Conservation (phyloP, 1,140 invertebrate genomes). For the Sycophila sp. region DNA sequence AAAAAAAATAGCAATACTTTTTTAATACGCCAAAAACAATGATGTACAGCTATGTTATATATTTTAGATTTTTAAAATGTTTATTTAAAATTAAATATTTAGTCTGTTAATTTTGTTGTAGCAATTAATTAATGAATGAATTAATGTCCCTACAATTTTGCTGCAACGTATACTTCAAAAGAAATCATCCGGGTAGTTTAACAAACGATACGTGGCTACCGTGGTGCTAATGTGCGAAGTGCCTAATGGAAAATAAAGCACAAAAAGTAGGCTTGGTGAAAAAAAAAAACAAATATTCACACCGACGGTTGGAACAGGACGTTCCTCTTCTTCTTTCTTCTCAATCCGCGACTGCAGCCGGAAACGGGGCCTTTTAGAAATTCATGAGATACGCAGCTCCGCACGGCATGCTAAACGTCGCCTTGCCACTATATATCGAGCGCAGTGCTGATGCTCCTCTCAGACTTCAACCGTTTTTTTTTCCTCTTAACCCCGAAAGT, state of each 20-base stretch:
- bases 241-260: constrained; percentile 10
- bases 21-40: neutral
- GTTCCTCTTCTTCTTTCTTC: constrained; percentile 9
- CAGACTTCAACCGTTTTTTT: neutral
- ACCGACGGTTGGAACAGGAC: constrained; percentile 18
- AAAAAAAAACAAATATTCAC: constrained; percentile 5
- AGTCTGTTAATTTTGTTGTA: too few relatives aligned
- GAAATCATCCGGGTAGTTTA: neutral
- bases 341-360: constrained; percentile 34
- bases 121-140: too few relatives aligned
- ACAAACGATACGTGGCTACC: too few relatives aligned
- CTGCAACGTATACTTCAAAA: too few relatives aligned
- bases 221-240: neutral
- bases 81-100: too few relatives aligned
- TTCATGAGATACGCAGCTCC: constrained; percentile 35
- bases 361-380: constrained; percentile 37
- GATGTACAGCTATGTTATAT: too few relatives aligned
- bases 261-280: neutral
- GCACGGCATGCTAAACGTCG: constrained; percentile 28
- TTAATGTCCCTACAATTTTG: too few relatives aligned
- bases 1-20: neutral
- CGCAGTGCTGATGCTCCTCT: neutral
- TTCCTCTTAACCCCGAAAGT: neutral
- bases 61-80: too few relatives aligned
- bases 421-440: neutral